Base-by-base conservation (phyloP, 2,888 invertebrate genomes). In the Eugnorisma glareosa region DNA sequence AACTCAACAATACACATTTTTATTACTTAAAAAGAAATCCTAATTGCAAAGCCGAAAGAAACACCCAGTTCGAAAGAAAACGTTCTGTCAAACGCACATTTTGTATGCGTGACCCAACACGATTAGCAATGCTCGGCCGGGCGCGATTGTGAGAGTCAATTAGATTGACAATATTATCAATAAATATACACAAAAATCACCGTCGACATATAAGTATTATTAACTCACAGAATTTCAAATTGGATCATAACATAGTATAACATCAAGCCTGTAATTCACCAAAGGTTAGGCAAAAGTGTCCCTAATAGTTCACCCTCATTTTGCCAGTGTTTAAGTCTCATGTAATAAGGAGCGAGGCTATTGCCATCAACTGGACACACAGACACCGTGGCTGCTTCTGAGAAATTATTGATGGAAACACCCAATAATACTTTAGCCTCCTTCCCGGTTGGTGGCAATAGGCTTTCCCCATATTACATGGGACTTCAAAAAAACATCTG, bases 101-200 rank as follows among this genome's bases (percentile, higher is more conserved):
- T 35, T 63, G n/a, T 8, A 54, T 77, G 77, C 85, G 83, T 87
- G 81, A 84, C 75, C 68, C 10, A 31, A 69, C 35, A 75, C 73
- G 61, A 81, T 89, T 80, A 86, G 72, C 67, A n/a, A 37, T 67
- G 76, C 83, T 82, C 73, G 75, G 40, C 66, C 40, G 5, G 66
- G 51, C 71, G 68, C 66, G 31, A 79, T 73, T 76, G 67, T 78
- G 45, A 69, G 48, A 77, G 76, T 37, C 76, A 73, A 84, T 85
- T 83, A 75, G 51, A 63, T 73, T 67, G 75, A 87, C 73, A 63
- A n/a, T n/a, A n/a, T n/a, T 69, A 81, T 78, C 80, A 78, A 78
- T 79, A 73, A 66, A 35, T 48, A 59, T 69, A n/a, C n/a, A n/a
- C n/a, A n/a, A n/a, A n/a, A n/a, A n/a, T n/a, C n/a, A n/a, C n/a